These are phyloP conservation scores for Morphnarchus princeps DNA, from an alignment of 2,113 vertebrate species.

Conservation along the genomic window DNA sequence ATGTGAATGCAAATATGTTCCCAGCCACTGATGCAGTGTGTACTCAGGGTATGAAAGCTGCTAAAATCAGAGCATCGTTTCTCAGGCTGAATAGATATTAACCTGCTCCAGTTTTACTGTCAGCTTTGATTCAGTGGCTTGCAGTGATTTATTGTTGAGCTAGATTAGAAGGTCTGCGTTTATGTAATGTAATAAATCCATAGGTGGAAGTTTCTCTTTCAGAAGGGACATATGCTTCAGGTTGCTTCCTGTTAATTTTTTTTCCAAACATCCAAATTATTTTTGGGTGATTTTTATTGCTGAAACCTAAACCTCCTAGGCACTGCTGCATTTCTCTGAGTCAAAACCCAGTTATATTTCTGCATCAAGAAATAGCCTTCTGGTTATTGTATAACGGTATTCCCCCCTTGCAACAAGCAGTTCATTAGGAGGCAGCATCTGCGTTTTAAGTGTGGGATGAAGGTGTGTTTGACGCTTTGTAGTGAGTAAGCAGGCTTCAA, in stretches of 20 bases:
- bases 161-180: background rate
- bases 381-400: slow-evolving; percentile 18
- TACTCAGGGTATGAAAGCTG: slow-evolving; percentile 17
- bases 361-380: slow-evolving; percentile 4
- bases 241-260: background rate
- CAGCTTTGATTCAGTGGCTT: background rate
- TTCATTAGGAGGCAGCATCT: slow-evolving; percentile 57
- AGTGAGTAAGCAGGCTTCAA: slow-evolving; percentile 54
- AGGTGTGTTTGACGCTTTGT: slow-evolving; percentile 56
- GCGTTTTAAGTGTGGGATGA: slow-evolving; percentile 50
- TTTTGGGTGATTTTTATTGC: background rate
- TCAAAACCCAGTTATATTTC: slow-evolving; percentile 24
- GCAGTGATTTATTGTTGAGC: background rate
- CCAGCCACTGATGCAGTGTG: background rate
- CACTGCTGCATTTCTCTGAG: background rate
- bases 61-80: slow-evolving; percentile 40
- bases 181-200: background rate
- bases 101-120: slow-evolving; percentile 2
- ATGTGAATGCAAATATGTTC: slow-evolving; percentile 48
- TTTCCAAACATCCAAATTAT: background rate
- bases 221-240: background rate
- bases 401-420: slow-evolving; percentile 3
- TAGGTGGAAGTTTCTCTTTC: background rate
- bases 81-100: slow-evolving; percentile 15
- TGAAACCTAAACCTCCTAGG: background rate